Evolutionary conservation across 23 tunicate species (phyloP).

Genomic region (Trididemnum clinides): DNA sequence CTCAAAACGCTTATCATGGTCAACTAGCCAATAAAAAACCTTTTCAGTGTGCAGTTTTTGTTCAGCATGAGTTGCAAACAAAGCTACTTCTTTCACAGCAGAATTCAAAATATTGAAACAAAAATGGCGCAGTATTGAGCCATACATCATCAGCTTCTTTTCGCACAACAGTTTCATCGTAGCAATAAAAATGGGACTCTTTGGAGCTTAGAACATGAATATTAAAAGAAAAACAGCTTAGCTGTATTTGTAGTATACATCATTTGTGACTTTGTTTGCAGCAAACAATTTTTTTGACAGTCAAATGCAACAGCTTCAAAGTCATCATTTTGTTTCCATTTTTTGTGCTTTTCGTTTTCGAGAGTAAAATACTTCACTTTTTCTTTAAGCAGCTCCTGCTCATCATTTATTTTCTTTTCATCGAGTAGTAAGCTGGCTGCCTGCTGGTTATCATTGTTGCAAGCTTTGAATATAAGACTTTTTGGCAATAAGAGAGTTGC

Average conservation of each 20-base stretch:
- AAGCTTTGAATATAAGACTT: neutral
- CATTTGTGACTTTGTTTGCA: neutral
- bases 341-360: neutral
- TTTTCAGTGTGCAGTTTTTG: too few relatives aligned
- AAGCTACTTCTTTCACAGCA: too few relatives aligned
- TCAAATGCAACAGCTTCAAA: conserved; percentile 1
- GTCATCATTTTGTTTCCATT: neutral
- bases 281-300: conserved; percentile 18
- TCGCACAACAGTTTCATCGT: conserved; percentile 7
- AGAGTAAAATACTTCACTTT: neutral
- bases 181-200: conserved; percentile 18
- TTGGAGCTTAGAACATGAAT: conserved; percentile 5
- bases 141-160: too few relatives aligned
- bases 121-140: too few relatives aligned
- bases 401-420: neutral
- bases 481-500: neutral
- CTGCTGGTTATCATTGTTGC: neutral
- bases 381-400: neutral
- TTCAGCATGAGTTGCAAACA: too few relatives aligned
- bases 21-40: neutral
- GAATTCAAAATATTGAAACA: too few relatives aligned
- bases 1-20: neutral
- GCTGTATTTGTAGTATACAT: conserved; percentile 2
- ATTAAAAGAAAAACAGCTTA: conserved; percentile 19
- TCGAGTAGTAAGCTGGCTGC: neutral